Base-by-base conservation (phyloP, 2,888 invertebrate genomes). In the Chrysolina americana region DNA sequence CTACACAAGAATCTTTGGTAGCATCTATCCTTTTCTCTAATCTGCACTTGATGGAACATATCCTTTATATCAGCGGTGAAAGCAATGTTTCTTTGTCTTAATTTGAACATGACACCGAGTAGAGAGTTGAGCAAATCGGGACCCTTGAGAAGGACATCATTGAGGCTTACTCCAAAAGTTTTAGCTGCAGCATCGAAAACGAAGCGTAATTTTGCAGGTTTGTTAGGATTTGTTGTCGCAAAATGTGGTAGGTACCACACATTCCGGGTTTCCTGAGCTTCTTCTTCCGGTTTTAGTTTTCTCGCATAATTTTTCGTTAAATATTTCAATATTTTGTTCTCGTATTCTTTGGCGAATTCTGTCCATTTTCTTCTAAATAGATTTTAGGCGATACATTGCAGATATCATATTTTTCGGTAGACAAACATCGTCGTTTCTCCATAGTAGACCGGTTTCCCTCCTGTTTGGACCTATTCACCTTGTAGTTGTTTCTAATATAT, bases 1-100 rank as follows among this genome's bases (percentile, higher is more conserved):
- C 74, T 62, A 71, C 74, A 74, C 13, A 76, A 47, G 44, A 76
- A 68, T 21, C 74, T 62, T 48, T 76, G 76, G 6, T 68, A n/a
- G 17, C 15, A 15, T 72, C 50, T 81, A 66, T 86, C 84, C 50
- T 81, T 77, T 0, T 70, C 19, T 3, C 76, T 78, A 15, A 86
- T 83, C 23, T 80, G 63, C 4, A 36, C 41, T 63, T 36, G 36
- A 63, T 63, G 63, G 6, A 41, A 63, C 41, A 63, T 63, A 9
- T 63, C 63, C 36, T 4, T 11, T 0, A 63, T 36, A 41, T 63
- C 36, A 13, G 1, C 63, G 15, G 63, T 41, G 10, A 41, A 70
- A 15, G 76, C 80, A 17, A 78, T 62, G 47, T n/a, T 28, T 10
- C 56, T 36, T 69, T 21, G 10, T 28, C 70, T 28, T 2, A 70